Conservation (phyloP, 2,888 invertebrate species). For the Limenitis camilla region DNA sequence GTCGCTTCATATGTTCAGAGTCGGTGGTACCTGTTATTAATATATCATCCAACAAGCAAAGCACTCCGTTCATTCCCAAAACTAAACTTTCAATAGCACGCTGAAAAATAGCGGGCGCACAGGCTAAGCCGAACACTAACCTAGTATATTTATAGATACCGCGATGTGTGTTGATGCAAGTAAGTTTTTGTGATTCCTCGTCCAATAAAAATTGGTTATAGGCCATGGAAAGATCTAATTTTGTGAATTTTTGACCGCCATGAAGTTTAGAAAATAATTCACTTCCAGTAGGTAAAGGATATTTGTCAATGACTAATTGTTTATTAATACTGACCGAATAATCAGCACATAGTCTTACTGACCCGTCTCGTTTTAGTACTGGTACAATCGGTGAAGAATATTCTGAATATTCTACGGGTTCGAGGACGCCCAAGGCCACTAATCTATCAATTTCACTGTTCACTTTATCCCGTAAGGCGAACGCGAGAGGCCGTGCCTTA, state of each 20-base stretch:
- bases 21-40: constrained; percentile 9
- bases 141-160: constrained; percentile 21
- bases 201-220: constrained; percentile 19
- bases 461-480: constrained; percentile 16
- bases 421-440: constrained; percentile 7
- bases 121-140: constrained; percentile 11
- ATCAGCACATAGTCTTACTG: constrained; percentile 17
- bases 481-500: constrained; percentile 16
- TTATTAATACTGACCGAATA: constrained; percentile 27
- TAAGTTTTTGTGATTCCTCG: constrained; percentile 19
- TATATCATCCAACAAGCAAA: constrained; percentile 16
- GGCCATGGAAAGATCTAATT: constrained; percentile 24
- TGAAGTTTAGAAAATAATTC: constrained; percentile 24
- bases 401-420: constrained; percentile 14
- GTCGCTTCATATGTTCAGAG: constrained; percentile 10
- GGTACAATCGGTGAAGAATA: constrained; percentile 20
- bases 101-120: constrained; percentile 21
- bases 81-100: constrained; percentile 26
- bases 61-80: constrained; percentile 20
- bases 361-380: constrained; percentile 13
- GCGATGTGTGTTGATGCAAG: constrained; percentile 13
- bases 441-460: constrained; percentile 12
- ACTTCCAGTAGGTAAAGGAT: constrained; percentile 22
- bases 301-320: constrained; percentile 25
- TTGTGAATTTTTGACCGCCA: constrained; percentile 22